A percentile compares a stretch with the other conserved stretches of the same genome.
Conservation (phyloP, 2,888 invertebrate genomes). For the Troides oblongomaculatus region DNA sequence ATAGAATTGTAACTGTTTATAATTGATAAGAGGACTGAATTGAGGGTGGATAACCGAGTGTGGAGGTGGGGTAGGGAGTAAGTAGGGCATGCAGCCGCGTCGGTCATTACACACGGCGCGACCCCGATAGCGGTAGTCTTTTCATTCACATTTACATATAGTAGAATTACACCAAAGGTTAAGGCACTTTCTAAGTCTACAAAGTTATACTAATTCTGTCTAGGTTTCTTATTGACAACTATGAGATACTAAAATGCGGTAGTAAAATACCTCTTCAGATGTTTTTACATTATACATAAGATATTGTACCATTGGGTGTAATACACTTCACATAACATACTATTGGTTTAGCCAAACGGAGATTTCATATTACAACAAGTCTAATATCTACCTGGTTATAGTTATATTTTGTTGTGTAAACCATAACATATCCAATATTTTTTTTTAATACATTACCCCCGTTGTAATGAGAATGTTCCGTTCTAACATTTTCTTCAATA, state of each 20-base stretch:
- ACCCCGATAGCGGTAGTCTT: conserved; percentile 19
- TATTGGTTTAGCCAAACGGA: too few species aligned
- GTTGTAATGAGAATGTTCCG: too few species aligned
- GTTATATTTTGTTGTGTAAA: too few species aligned
- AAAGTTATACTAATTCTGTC: background rate
- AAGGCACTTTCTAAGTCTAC: background rate
- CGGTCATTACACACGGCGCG: conserved; percentile 27
- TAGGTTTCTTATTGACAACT: background rate
- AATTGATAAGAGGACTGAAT: conserved; percentile 17
- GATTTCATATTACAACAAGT: too few species aligned
- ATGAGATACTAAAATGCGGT: background rate
- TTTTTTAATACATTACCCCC: too few species aligned
- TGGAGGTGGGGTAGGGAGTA: conserved; percentile 6
- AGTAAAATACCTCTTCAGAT: background rate
- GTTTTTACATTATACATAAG: too few species aligned
- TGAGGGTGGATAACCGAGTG: conserved; percentile 14
- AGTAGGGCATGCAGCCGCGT: conserved; percentile 26
- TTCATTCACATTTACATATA: conserved; percentile 25
- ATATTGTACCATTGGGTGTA: too few species aligned
- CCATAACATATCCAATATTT: too few species aligned
- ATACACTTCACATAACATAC: too few species aligned
- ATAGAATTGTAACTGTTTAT: conserved; percentile 13
- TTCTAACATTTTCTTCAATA: too few species aligned
- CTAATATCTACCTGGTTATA: too few species aligned
- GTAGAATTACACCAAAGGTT: background rate